Evolutionary conservation across 2,113 vertebrate species (phyloP), one percentile per base, ranked within the genome.

Genomic region (Struthio camelus): DNA sequence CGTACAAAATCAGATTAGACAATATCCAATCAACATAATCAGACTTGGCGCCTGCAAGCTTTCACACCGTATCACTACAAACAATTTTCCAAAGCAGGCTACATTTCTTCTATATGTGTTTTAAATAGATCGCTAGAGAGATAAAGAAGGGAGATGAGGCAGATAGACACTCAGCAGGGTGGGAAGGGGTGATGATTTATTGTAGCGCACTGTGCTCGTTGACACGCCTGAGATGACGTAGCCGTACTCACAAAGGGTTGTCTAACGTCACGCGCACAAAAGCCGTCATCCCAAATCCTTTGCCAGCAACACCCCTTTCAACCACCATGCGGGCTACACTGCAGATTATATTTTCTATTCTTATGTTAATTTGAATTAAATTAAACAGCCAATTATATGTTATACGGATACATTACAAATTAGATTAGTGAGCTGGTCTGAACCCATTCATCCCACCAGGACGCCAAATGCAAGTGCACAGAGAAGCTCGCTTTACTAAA

Each of bases 11-110:
- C 96, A 97, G 94, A 94, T 92, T 83, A 97, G 95, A 96, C 94
- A 97, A 97, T 96, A 95, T 83, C 96, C 96, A 97, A 96, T 95
- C 96, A 97, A 87, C 85, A 85, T 65, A 87, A 86, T 91, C 88
- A 94, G 89, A 25, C 44, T 11, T 0, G 8, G 85, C 0, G 34
- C 93, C 92, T 50, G 79, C 40, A 88, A 88, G 79, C 76, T 67
- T 30, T 76, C 69, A 50, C 86, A 80, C 87, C 71, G 64, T 7
- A 36, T 30, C 8, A 1, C 71, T 46, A 25, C 7, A 2, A 22
- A 42, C 56, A 7, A 46, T 51, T 70, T 65, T 32, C 90, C 90
- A 61, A 46, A 87, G 87, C 34, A 28, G 24, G 34, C 44, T 6
- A 7, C 19, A 3, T 62, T 77, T 65, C 5, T 73, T 72, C 80